phyloP scores from a whole-genome alignment of 2,797 vertebrate genomes.

The Mallotus villosus region DNA sequence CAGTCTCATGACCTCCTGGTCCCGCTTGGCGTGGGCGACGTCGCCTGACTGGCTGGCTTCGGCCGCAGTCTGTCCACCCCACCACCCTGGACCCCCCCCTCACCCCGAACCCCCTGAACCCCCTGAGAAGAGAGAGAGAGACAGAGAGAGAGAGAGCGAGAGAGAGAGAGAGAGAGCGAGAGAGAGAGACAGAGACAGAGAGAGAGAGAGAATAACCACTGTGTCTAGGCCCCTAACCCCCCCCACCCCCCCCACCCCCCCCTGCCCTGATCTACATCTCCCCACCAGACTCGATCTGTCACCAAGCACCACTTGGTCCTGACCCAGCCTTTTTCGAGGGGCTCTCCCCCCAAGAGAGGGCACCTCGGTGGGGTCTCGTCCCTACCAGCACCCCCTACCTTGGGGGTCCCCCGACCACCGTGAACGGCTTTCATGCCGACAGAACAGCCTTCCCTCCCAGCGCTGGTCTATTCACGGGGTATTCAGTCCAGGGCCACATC shows the following conservation, averaged over 20 bases:
- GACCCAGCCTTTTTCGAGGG: constrained; percentile 54
- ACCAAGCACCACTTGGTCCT: constrained; percentile 64
- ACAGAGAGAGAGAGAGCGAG: no score
- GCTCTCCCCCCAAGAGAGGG: constrained; percentile 51
- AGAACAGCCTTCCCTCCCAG: constrained; percentile 24
- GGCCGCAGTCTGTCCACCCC: constrained; percentile 26
- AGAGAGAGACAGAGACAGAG: no score
- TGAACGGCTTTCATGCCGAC: constrained; percentile 36
- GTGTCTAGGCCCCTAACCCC: constrained; percentile 45
- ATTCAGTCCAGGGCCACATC: no score
- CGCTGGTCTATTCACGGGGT: not conserved
- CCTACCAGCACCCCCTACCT: constrained; percentile 16
- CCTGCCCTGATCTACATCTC: constrained; percentile 9
- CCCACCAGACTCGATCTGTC: constrained; percentile 60
- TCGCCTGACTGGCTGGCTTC: constrained; percentile 39
- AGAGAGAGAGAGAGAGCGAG: no score
- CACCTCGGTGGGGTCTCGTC: constrained; percentile 40
- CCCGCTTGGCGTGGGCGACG: constrained; percentile 18
- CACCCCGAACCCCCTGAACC: no score
- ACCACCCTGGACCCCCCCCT: no score
- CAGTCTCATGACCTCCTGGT: constrained; percentile 52
- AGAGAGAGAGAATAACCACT: constrained; percentile 38
- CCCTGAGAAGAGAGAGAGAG: constrained; percentile 8
- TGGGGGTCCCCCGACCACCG: constrained; percentile 22
- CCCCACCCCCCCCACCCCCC: constrained; percentile 45